Evolutionary conservation across 1,140 invertebrate genomes (phyloP).

Genomic region (Armadillidium nasatum): DNA sequence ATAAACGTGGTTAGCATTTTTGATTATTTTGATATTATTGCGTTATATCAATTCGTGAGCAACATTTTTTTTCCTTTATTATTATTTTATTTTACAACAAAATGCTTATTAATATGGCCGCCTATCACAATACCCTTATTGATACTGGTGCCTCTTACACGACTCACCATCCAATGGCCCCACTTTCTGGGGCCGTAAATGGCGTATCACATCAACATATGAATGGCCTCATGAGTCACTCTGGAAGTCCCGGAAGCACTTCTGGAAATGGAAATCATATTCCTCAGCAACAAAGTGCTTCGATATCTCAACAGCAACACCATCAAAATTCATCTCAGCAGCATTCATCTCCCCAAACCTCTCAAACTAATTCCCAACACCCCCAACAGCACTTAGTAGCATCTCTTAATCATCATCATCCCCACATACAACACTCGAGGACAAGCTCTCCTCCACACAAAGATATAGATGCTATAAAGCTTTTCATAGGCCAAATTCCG

Average conservation of each 20-base stretch:
- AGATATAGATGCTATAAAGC: slow-evolving; percentile 65
- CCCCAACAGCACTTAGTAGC: slow-evolving; percentile 40
- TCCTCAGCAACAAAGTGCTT: slow-evolving; percentile 23
- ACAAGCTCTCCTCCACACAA: slow-evolving; percentile 53
- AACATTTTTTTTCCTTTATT: neutral
- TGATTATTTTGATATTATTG: neutral
- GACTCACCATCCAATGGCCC: slow-evolving; percentile 39
- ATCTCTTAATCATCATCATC: slow-evolving; percentile 34
- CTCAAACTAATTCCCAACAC: slow-evolving; percentile 24
- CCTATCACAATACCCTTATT: slow-evolving; percentile 44
- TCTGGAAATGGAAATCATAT: slow-evolving; percentile 26
- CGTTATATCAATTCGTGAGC: too few relatives aligned
- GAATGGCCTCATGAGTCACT: slow-evolving; percentile 41
- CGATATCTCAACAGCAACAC: slow-evolving; percentile 20
- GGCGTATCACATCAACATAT: slow-evolving; percentile 41
- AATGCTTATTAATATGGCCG: slow-evolving; percentile 45
- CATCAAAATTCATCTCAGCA: slow-evolving; percentile 9
- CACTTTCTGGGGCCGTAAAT: slow-evolving; percentile 23
- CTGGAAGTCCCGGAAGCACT: slow-evolving; percentile 33
- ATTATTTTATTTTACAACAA: slow-evolving; percentile 19
- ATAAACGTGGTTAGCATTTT: neutral
- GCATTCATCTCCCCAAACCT: slow-evolving; percentile 14
- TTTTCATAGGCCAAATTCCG: slow-evolving; percentile 91
- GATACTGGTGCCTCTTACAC: slow-evolving; percentile 40
- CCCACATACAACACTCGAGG: slow-evolving; percentile 64